Evolutionary conservation across 2,113 vertebrate species (phyloP).

Genomic region (Aythya baeri): DNA sequence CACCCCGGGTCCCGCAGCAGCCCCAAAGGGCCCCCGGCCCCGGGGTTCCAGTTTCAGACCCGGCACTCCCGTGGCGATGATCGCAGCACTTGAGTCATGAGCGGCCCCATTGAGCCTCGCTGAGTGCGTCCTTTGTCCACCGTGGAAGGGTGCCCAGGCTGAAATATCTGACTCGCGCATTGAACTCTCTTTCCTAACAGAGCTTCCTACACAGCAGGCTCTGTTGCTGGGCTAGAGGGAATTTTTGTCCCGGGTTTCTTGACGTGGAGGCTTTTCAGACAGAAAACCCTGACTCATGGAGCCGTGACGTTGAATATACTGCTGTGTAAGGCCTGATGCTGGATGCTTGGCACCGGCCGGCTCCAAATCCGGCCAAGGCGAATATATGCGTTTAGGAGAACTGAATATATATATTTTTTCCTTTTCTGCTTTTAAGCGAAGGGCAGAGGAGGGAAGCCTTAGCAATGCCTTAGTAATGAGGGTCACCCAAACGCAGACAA

Average conservation of each 20-base stretch:
- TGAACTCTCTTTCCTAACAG: not conserved
- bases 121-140: slow-evolving; percentile 67
- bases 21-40: too few species aligned
- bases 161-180: slow-evolving; percentile 28
- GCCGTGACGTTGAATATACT: slow-evolving; percentile 49
- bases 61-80: not conserved
- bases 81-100: slow-evolving; percentile 58
- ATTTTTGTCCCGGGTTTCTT: slow-evolving; percentile 72
- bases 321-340: slow-evolving; percentile 67
- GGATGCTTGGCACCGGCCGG: slow-evolving; percentile 31
- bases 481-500: slow-evolving; percentile 62
- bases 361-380: slow-evolving; percentile 1
- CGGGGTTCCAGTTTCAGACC: not conserved
- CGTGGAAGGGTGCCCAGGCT: slow-evolving; percentile 47
- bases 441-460: slow-evolving; percentile 25
- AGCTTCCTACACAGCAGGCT: slow-evolving; percentile 20
- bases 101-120: slow-evolving; percentile 32
- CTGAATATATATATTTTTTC: not conserved
- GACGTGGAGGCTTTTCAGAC: slow-evolving; percentile 73
- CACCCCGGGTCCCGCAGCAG: too few species aligned
- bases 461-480: slow-evolving; percentile 34
- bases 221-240: slow-evolving; percentile 61
- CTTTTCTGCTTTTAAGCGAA: slow-evolving; percentile 16
- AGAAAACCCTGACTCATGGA: slow-evolving; percentile 80
- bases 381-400: slow-evolving; percentile 23